A percentile compares a stretch with the other conserved stretches of the same genome.
phyloP scores from a whole-genome alignment of 2,113 vertebrate genomes.

The Scomber japonicus region DNA sequence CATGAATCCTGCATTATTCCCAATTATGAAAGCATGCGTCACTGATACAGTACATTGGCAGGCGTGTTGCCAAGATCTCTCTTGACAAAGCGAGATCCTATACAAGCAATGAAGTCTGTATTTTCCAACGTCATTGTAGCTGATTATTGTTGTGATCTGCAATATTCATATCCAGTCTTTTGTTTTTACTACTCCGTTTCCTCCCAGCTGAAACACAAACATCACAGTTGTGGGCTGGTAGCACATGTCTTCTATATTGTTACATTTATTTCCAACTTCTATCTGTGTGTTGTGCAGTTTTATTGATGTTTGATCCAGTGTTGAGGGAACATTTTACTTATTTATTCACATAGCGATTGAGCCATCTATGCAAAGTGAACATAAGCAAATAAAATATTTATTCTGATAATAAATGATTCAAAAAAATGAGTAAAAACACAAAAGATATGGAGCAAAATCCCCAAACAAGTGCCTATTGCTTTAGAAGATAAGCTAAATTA shows the following conservation, averaged over 20 bases:
- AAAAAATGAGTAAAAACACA: conserved; percentile 1
- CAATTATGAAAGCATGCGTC: conserved; percentile 38
- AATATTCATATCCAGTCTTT: not conserved
- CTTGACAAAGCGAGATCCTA: not conserved
- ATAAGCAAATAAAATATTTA: conserved; percentile 29
- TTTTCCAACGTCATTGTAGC: not conserved
- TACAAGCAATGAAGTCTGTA: not conserved
- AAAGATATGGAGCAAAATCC: not conserved
- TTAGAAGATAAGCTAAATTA: conserved; percentile 25
- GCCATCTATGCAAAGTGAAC: not conserved
- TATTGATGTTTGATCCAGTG: too few relatives aligned
- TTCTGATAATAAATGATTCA: conserved; percentile 8
- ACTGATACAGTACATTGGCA: conserved; percentile 8
- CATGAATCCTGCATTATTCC: conserved; percentile 27
- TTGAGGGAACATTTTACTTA: too few relatives aligned
- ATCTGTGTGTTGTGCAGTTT: too few relatives aligned
- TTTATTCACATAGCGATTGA: not conserved
- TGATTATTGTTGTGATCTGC: not conserved
- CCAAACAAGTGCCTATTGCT: not conserved
- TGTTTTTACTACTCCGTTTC: not conserved
- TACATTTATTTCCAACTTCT: too few relatives aligned
- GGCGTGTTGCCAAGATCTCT: not conserved
- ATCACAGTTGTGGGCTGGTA: too few relatives aligned
- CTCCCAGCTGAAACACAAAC: not conserved
- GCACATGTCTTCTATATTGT: too few relatives aligned